Conservation (phyloP, 2,888 invertebrate genomes). For the Diachrysia chrysitis region DNA sequence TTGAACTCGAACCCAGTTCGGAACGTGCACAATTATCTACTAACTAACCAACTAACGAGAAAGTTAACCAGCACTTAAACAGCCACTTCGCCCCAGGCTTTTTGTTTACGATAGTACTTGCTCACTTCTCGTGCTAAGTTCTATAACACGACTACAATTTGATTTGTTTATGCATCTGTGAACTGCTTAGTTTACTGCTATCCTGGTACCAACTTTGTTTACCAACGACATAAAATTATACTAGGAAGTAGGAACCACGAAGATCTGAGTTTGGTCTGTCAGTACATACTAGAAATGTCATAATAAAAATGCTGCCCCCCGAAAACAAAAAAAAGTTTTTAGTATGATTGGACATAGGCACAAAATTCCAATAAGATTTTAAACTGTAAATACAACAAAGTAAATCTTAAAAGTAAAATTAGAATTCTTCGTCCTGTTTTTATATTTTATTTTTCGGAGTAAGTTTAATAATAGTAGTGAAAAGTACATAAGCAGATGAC, state of each 20-base stretch:
- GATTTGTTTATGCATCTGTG: constrained; percentile 53
- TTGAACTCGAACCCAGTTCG: constrained; percentile 60
- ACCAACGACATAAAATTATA: neutral
- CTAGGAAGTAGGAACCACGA: neutral
- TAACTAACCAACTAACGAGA: constrained; percentile 64
- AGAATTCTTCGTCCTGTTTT: too few relatives aligned
- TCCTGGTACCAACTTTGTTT: constrained; percentile 32
- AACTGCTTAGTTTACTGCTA: constrained; percentile 41
- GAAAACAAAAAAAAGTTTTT: too few relatives aligned
- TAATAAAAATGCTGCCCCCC: too few relatives aligned
- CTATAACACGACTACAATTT: constrained; percentile 47
- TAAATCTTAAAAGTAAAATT: too few relatives aligned
- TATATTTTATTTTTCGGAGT: neutral
- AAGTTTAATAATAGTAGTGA: constrained; percentile 10
- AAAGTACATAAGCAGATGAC: constrained; percentile 29
- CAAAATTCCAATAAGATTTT: too few relatives aligned
- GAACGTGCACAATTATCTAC: constrained; percentile 67
- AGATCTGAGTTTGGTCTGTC: neutral
- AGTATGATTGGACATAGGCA: too few relatives aligned
- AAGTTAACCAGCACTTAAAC: constrained; percentile 63
- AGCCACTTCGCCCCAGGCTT: constrained; percentile 53
- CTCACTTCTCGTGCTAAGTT: constrained; percentile 43
- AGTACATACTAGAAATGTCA: too few relatives aligned
- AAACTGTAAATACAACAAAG: too few relatives aligned
- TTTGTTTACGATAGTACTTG: constrained; percentile 58